phyloP scores from a whole-genome alignment of 2,113 vertebrate genomes.

The Mohoua ochrocephala region DNA sequence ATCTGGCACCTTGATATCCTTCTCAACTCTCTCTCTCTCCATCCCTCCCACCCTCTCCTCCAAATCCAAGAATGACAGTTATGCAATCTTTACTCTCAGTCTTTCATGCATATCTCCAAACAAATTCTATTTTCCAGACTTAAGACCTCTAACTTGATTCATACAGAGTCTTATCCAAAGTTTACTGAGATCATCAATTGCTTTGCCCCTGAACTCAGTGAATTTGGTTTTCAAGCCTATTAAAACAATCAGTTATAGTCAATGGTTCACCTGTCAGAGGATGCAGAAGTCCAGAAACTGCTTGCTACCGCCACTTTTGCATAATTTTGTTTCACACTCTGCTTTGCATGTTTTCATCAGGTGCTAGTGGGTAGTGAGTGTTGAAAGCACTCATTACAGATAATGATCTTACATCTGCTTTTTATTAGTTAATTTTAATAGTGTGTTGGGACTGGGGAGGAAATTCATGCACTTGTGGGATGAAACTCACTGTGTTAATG shows the following conservation, averaged over 20 bases:
- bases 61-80: neutral
- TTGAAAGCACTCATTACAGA: neutral
- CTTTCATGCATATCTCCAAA: neutral
- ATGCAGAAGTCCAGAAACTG: neutral
- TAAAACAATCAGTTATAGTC: neutral
- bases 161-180: neutral
- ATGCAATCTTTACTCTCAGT: neutral
- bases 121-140: neutral
- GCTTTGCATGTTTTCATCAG: neutral
- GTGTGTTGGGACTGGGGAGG: neutral
- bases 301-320: neutral
- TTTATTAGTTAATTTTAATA: constrained; percentile 35
- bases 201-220: neutral
- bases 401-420: neutral
- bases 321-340: neutral
- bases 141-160: neutral
- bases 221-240: neutral
- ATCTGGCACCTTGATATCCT: neutral
- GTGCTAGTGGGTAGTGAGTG: neutral
- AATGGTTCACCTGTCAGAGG: neutral
- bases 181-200: neutral
- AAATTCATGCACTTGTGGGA: neutral
- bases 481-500: neutral
- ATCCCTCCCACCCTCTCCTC: neutral
- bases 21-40: rapidly evolving